Base-by-base conservation (phyloP, 2,113 vertebrate genomes). In the Actenoides lindsayi region DNA sequence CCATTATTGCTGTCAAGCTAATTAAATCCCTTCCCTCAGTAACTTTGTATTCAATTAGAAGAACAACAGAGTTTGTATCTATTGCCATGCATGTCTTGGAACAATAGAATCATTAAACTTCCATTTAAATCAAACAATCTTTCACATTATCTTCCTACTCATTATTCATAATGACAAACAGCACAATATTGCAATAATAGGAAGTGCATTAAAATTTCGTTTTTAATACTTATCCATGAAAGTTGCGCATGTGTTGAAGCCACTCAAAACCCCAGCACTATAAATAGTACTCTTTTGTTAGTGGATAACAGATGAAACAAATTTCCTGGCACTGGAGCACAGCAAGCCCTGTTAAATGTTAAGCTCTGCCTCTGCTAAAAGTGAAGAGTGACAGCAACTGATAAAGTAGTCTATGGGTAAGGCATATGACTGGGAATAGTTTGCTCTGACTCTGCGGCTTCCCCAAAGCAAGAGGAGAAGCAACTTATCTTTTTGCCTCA, bases 211-310 rank as follows among this genome's bases (percentile, higher is more conserved):
- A 42, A 42, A 70, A 51, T 59, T 69, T 79, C 82, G 31, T 60
- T 69, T 78, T 74, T 65, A 27, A 37, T 60, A 28, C 23, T 80
- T 65, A 44, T 4, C 23, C 25, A 25, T 42, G n/a, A 83, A 86
- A 81, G 35, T 41, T 48, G 9, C 77, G 46, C 97, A 94, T 57
- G 17, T 95, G 96, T 93, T 75, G 85, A 94, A 95, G 96, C 89
- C 95, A 90, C 80, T 96, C 94, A 30, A 87, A 44, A 74, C 77
- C 28, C 35, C 67, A 35, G 30, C 13, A 9, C 97, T 98, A 98
- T 97, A 98, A 98, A 98, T 98, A 98, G 98, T 64, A 48, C 17
- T 85, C 93, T 92, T 96, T 97, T 98, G 97, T 98, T 96, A 96
- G 97, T 5, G 63, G 76, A 91, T 71, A 95, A 95, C 96, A 97